Base-by-base conservation (phyloP, 2,888 invertebrate genomes). In the Parnassius apollo region DNA sequence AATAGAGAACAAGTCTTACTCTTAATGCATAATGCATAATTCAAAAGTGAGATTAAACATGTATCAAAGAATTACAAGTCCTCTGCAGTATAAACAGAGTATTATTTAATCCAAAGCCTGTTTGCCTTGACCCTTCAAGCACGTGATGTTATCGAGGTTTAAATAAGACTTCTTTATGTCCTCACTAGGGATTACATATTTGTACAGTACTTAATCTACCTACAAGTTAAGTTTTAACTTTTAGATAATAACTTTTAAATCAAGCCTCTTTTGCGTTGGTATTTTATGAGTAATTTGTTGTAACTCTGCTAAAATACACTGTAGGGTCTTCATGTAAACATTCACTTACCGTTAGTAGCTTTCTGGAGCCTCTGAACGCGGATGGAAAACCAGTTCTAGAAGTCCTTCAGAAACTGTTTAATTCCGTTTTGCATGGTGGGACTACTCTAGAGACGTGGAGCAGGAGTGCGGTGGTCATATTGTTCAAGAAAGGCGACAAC, bases 31-130 rank as follows among this genome's bases (percentile, higher is more conserved):
- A 18, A 25, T 7, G 7, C 35, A 35, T 35, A 35, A 35, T 50
- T 10, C 9, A 18, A 11, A 50, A 50, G 22, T 22, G 11, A 22
- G 11, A 46, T 12, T 12, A 46, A 11, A 12, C n/a, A 12, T 46
- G n/a, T 1, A n/a, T 46, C 46, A 46, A 11, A 11, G n/a, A 7
- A 12, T 46, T 44, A 7, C 4, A 0, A 35, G 35, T 49, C 4
- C 18, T 13, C 0, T 59, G 42, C 22, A 25, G 11, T 42, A 48
- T 46, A 50, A 46, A 61, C 25, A 3, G 44, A 35, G 18, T 9
- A 46, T 57, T 61, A 52, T 22, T 48, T 57, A 62, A 62, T 57
- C 44, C 57, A 48, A 62, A 62, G 61, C 57, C 57, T 18, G 10
- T 57, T 46, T 57, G 22, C 61, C 61, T 52, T 62, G 57, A 62